Percentiles rank a stretch among this genome's conserved stretches.
Evolutionary conservation across 2,888 invertebrate species (phyloP).

Genomic region (Rhingia rostrata): DNA sequence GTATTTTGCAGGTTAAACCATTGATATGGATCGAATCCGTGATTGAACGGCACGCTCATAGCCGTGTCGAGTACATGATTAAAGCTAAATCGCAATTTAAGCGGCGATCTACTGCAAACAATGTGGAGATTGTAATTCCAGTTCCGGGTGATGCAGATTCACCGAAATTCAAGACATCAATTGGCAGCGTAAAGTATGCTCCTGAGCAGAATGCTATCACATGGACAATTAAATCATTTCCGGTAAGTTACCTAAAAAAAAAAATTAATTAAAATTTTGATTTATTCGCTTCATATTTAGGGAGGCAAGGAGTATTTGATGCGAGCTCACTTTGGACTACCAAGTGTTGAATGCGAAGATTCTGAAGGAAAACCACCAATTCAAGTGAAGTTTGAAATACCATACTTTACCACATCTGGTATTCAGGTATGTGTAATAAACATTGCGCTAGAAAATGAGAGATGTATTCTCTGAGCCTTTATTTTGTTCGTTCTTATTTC

Average conservation of each 20-base stretch:
- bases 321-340: slow-evolving; percentile 98
- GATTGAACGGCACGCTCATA: slow-evolving; percentile 98
- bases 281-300: slow-evolving; percentile 77
- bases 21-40: slow-evolving; percentile 99
- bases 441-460: neutral
- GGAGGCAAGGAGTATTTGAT: slow-evolving; percentile 99
- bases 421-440: slow-evolving; percentile 89
- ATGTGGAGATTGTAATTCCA: slow-evolving; percentile 98
- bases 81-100: slow-evolving; percentile 99
- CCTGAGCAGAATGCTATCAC: slow-evolving; percentile 98
- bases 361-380: slow-evolving; percentile 98
- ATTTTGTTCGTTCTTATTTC: no score
- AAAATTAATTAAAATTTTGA: neutral
- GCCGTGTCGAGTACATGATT: slow-evolving; percentile 99
- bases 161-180: slow-evolving; percentile 98
- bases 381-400: slow-evolving; percentile 99
- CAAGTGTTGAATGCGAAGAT: slow-evolving; percentile 97
- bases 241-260: slow-evolving; percentile 82
- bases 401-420: slow-evolving; percentile 99
- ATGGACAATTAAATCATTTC: slow-evolving; percentile 98
- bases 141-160: slow-evolving; percentile 98
- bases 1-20: slow-evolving; percentile 87
- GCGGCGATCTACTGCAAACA: slow-evolving; percentile 97
- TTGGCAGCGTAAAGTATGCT: slow-evolving; percentile 98
- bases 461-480: neutral